These are phyloP conservation scores for Peromyscus leucopus DNA, from an alignment of 2,113 vertebrate species.

Conservation along the genomic window DNA sequence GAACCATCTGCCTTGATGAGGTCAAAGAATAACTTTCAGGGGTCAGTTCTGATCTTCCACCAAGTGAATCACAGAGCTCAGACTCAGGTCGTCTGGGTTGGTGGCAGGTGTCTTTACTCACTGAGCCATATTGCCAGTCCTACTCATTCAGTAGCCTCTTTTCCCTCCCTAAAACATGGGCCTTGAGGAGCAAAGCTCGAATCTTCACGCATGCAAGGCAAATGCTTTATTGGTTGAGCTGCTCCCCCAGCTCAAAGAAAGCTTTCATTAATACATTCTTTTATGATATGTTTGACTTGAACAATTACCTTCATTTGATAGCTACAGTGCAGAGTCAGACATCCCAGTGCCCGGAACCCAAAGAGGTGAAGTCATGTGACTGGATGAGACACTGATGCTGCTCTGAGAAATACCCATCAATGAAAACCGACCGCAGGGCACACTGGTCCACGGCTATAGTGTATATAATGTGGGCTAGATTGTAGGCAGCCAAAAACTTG, in stretches of 20 bases:
- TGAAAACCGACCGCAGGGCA: background rate
- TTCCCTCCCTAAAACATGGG: background rate
- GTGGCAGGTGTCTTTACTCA: background rate
- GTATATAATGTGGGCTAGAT: background rate
- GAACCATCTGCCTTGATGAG: background rate
- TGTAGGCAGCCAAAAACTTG: background rate
- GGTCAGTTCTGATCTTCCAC: background rate
- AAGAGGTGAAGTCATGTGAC: background rate
- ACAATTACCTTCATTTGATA: background rate
- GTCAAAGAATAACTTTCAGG: too few relatives aligned
- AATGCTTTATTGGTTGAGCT: background rate
- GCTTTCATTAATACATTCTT: background rate
- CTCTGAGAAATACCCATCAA: constrained; percentile 23
- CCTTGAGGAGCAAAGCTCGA: background rate
- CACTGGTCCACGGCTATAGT: background rate
- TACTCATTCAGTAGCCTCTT: background rate
- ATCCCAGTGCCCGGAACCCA: background rate
- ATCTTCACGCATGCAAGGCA: background rate
- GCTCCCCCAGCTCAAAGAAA: background rate
- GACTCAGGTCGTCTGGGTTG: background rate
- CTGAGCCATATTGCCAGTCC: background rate
- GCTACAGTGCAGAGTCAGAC: background rate
- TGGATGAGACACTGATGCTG: background rate
- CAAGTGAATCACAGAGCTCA: background rate
- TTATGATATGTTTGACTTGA: background rate